Percentiles rank a stretch among this genome's conserved stretches.
phyloP scores from a whole-genome alignment of 2,888 invertebrate species.

The Incurvaria masculella region DNA sequence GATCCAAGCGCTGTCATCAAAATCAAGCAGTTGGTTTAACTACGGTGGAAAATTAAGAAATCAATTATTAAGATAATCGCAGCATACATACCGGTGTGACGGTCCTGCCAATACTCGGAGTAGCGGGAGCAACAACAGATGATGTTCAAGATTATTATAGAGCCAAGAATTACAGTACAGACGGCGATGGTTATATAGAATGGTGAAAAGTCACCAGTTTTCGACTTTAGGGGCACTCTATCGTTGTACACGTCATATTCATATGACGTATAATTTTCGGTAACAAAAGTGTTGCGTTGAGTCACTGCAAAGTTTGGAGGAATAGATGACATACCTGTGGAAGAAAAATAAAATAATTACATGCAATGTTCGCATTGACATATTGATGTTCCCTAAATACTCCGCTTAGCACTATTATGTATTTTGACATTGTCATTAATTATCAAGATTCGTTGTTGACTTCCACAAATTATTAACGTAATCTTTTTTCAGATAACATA shows the following conservation, averaged over 20 bases:
- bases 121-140: slow-evolving; percentile 79
- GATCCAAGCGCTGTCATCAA: too few species aligned
- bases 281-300: slow-evolving; percentile 42
- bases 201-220: slow-evolving; percentile 71
- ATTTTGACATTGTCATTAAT: too few species aligned
- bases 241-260: neutral
- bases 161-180: slow-evolving; percentile 67
- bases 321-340: slow-evolving; percentile 27
- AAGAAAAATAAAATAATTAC: slow-evolving; percentile 33
- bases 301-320: slow-evolving; percentile 38
- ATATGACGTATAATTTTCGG: slow-evolving; percentile 33
- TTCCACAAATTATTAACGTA: too few species aligned
- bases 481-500: too few species aligned
- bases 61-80: too few species aligned
- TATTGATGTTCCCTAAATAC: too few species aligned
- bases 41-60: too few species aligned
- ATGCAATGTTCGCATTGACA: neutral
- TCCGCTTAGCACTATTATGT: too few species aligned
- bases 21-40: too few species aligned
- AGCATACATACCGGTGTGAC: slow-evolving; percentile 70
- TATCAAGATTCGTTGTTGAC: too few species aligned
- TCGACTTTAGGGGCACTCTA: slow-evolving; percentile 12
- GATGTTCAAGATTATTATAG: slow-evolving; percentile 72
- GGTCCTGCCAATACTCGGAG: slow-evolving; percentile 77
- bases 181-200: slow-evolving; percentile 82